Base-by-base conservation (phyloP, 2,797 vertebrate genomes). In the Characodon lateralis region DNA sequence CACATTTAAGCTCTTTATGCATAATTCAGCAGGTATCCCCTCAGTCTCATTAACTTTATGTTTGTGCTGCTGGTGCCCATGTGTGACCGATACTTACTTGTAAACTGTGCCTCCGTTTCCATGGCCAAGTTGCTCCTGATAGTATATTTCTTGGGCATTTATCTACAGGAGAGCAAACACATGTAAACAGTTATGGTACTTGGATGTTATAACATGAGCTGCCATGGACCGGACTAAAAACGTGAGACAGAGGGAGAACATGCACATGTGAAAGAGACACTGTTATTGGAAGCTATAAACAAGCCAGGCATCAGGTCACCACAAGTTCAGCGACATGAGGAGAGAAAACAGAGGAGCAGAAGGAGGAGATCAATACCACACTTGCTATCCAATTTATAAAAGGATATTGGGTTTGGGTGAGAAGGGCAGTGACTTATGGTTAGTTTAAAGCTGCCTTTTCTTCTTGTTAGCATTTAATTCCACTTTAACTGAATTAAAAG, bases 21-120 rank as follows among this genome's bases (percentile, higher is more conserved):
- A 58, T 6, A 41, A 41, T 10, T 66, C 10, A 65, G 63, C 43
- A 72, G 51, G 35, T 24, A 46, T 26, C 65, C 22, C 6, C 59
- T 63, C 66, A 73, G 28, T 69, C 75, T 79, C 61, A 59, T 50
- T 48, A n/a, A 69, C n/a, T 22, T 50, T 26, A 41, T 56, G 72
- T 72, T 85, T 84, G 75, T 53, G 46, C 28, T 28, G 65, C 35
- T 39, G 50, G 24, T 68, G 22, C 41, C 48, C 50, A 58, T 41
- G 18, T 16, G 55, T 72, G 35, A 69, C 12, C 79, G 81, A 79
- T 58, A 94, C 97, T 97, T 95, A 99, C 98, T 98, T 99, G 95
- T 99, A 99, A 91, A 99, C 98, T 0, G 97, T 98, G 87, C 98
- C 98, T 85, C 98, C 98, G 73, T 99, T 99, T 94, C 98, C 98